Percentiles rank a stretch among this genome's conserved stretches.
phyloP scores from a whole-genome alignment of 2,113 vertebrate species.

The Gasterosteus aculeatus region DNA sequence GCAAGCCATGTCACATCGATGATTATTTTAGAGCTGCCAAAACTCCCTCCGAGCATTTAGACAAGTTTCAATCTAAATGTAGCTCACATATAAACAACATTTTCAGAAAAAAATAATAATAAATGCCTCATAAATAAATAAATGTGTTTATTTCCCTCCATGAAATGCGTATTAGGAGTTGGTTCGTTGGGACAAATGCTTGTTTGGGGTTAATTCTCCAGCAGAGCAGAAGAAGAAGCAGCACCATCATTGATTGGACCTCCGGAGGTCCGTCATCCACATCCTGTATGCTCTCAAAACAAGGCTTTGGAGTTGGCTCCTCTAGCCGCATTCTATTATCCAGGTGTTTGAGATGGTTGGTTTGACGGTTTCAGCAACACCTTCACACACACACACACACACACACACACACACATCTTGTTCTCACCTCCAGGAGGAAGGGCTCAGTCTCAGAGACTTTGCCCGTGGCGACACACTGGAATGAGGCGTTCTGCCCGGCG shows the following conservation, averaged over 20 bases:
- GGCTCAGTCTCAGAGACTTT: constrained; percentile 83
- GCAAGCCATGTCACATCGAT: background rate
- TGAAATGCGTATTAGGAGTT: background rate
- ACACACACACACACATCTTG: background rate
- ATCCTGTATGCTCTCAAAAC: background rate
- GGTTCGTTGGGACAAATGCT: background rate
- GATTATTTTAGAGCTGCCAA: background rate
- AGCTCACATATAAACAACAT: background rate
- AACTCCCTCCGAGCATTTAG: background rate
- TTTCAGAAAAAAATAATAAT: background rate
- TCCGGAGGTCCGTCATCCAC: too few relatives aligned
- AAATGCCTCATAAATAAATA: background rate
- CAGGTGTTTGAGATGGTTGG: constrained; percentile 3
- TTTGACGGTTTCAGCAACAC: background rate
- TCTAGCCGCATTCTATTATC: background rate
- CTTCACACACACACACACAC: too few relatives aligned
- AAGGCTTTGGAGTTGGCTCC: background rate
- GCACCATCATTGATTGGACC: background rate
- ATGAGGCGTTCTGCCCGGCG: constrained; percentile 90
- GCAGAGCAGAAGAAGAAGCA: background rate
- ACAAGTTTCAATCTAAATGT: background rate
- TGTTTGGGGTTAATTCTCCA: background rate
- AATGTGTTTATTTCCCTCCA: background rate
- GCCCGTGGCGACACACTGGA: constrained; percentile 90
- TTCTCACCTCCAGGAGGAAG: constrained; percentile 90